A percentile compares a stretch with the other conserved stretches of the same genome.
Evolutionary conservation across 2,797 vertebrate genomes (phyloP).

Genomic region (Coregonus sp.): DNA sequence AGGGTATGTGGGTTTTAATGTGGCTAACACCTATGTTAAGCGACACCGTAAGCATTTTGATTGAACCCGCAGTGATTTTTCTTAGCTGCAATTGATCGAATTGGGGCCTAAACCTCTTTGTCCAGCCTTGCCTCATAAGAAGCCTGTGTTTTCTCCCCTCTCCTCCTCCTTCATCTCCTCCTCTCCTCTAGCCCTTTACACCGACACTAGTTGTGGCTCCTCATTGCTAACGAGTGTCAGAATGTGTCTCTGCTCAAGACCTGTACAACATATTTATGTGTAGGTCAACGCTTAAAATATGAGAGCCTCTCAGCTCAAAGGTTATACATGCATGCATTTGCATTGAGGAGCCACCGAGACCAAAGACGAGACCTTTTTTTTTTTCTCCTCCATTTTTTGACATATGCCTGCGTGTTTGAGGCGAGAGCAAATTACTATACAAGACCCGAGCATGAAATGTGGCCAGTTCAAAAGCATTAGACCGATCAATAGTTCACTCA

Average conservation of each 20-base stretch:
- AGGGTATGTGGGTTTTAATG: too few species aligned
- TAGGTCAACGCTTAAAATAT: conserved; percentile 81
- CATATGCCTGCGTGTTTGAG: conserved; percentile 57
- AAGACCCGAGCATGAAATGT: conserved; percentile 60
- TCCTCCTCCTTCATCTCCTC: not conserved
- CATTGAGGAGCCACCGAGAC: conserved; percentile 61
- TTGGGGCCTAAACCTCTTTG: not conserved
- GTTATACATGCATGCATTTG: conserved; percentile 82
- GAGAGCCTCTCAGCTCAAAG: conserved; percentile 79
- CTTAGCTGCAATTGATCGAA: too few species aligned
- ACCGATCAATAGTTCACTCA: conserved; percentile 73
- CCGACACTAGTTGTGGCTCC: conserved; percentile 60
- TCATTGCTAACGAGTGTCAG: conserved; percentile 75
- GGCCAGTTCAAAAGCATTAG: conserved; percentile 61
- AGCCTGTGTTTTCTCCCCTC: conserved; percentile 25
- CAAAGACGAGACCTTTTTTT: not conserved
- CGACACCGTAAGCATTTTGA: too few species aligned
- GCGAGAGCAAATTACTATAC: conserved; percentile 64
- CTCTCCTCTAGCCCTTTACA: conserved; percentile 40
- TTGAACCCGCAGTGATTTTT: too few species aligned
- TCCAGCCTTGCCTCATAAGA: conserved; percentile 5
- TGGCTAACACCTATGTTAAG: too few species aligned
- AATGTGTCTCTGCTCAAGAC: conserved; percentile 75
- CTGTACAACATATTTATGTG: conserved; percentile 73
- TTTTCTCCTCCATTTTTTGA: conserved; percentile 42